Evolutionary conservation across 2,113 vertebrate species (phyloP).

Genomic region (Pachyramphus minor): DNA sequence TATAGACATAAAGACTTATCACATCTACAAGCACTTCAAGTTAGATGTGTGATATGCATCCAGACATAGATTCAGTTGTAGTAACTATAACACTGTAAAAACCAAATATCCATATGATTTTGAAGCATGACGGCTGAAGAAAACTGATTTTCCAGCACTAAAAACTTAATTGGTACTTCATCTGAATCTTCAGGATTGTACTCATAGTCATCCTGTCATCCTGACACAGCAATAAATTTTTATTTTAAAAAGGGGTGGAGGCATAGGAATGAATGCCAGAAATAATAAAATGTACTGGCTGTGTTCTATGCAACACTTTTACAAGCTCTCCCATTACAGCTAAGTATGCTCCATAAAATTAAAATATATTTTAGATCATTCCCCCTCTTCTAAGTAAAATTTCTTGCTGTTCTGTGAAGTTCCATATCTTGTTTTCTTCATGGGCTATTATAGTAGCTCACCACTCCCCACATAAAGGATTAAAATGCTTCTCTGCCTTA

Average conservation of each 20-base stretch:
- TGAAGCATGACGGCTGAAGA: neutral
- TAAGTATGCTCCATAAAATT: neutral
- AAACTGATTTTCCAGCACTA: neutral
- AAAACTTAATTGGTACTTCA: neutral
- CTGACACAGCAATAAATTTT: neutral
- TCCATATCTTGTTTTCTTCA: neutral
- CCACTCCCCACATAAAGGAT: neutral
- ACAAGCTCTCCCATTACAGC: neutral
- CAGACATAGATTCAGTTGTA: neutral
- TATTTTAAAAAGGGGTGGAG: neutral
- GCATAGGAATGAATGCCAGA: neutral
- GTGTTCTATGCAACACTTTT: neutral
- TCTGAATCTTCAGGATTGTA: neutral
- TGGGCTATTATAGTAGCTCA: neutral
- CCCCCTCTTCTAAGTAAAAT: neutral
- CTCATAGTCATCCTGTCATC: neutral
- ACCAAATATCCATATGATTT: neutral
- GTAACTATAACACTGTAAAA: neutral
- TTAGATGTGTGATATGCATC: neutral
- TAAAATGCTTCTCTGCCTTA: slow-evolving; percentile 36
- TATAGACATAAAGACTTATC: neutral
- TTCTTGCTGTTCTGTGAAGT: slow-evolving; percentile 10
- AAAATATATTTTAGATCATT: neutral
- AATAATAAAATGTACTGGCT: neutral
- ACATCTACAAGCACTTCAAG: neutral